Conservation (phyloP, 2,888 invertebrate species). For the Rhyacophila evoluta region DNA sequence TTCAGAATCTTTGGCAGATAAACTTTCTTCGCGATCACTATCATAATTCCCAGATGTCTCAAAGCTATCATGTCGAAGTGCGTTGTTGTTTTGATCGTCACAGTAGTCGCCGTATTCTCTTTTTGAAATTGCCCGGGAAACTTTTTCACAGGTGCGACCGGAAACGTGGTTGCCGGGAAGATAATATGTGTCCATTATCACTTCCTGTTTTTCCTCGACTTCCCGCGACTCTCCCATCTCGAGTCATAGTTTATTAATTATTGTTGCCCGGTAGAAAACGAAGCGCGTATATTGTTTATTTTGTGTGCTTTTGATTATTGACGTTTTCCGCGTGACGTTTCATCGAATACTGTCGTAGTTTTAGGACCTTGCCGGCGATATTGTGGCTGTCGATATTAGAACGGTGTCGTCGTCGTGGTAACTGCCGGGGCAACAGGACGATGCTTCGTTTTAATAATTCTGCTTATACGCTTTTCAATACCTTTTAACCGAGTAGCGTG, state of each 20-base stretch:
- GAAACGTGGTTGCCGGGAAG: slow-evolving; percentile 31
- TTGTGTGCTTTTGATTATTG: background rate
- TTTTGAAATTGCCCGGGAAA: background rate
- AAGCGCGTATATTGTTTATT: background rate
- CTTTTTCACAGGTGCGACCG: background rate
- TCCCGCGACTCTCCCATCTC: slow-evolving; percentile 36
- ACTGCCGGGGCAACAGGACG: slow-evolving; percentile 43
- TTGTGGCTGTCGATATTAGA: slow-evolving; percentile 50
- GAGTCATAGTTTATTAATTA: slow-evolving; percentile 34
- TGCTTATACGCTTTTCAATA: slow-evolving; percentile 24
- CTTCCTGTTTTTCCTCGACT: slow-evolving; percentile 28
- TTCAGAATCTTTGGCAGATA: background rate
- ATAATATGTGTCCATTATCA: slow-evolving; percentile 28
- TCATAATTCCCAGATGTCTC: background rate
- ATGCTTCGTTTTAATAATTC: slow-evolving; percentile 16
- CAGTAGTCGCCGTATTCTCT: background rate
- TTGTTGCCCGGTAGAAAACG: background rate
- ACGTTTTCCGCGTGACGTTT: slow-evolving; percentile 10
- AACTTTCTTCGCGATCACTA: background rate
- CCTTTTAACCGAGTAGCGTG: background rate
- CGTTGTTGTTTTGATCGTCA: slow-evolving; percentile 33
- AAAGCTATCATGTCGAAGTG: background rate
- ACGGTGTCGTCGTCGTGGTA: slow-evolving; percentile 48
- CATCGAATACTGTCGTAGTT: slow-evolving; percentile 34
- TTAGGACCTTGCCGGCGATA: slow-evolving; percentile 27